These are phyloP conservation scores for Myopa tessellatipennis DNA, from an alignment of 2,888 invertebrate genomes.

Conservation along the genomic window DNA sequence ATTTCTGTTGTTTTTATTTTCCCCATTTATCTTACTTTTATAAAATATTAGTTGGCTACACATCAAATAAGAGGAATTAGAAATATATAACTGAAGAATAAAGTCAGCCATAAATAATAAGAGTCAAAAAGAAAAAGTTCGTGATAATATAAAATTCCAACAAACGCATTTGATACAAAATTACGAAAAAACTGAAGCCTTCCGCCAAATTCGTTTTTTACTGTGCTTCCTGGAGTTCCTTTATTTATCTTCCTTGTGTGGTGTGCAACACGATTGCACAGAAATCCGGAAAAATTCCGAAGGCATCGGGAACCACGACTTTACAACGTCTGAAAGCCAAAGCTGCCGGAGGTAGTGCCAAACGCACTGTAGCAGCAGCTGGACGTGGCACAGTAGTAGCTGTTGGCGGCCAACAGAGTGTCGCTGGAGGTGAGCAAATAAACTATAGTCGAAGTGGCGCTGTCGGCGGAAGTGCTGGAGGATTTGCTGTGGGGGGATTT, in stretches of 20 bases:
- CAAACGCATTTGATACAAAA: no score
- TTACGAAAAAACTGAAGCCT: no score
- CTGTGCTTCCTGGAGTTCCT: constrained; percentile 3
- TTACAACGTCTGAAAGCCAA: constrained; percentile 65
- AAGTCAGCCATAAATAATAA: no score
- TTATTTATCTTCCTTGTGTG: constrained; percentile 21
- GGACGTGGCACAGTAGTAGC: constrained; percentile 46
- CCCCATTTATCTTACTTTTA: no score
- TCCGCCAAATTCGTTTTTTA: no score
- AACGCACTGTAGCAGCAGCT: constrained; percentile 56
- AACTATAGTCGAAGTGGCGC: constrained; percentile 36
- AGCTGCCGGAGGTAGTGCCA: constrained; percentile 57
- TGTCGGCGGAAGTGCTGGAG: constrained; percentile 46
- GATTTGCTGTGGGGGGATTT: constrained; percentile 25
- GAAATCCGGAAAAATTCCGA: constrained; percentile 62
- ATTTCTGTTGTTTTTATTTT: no score
- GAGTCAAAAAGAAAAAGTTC: no score
- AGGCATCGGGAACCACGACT: constrained; percentile 61
- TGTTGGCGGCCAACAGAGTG: constrained; percentile 21
- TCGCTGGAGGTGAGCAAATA: constrained; percentile 45
- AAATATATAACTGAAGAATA: no score
- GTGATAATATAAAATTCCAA: no score
- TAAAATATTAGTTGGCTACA: no score
- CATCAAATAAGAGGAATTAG: no score
- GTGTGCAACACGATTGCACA: constrained; percentile 57